Evolutionary conservation across 1,140 invertebrate species (phyloP).

Genomic region (Drosophila kepulauana): DNA sequence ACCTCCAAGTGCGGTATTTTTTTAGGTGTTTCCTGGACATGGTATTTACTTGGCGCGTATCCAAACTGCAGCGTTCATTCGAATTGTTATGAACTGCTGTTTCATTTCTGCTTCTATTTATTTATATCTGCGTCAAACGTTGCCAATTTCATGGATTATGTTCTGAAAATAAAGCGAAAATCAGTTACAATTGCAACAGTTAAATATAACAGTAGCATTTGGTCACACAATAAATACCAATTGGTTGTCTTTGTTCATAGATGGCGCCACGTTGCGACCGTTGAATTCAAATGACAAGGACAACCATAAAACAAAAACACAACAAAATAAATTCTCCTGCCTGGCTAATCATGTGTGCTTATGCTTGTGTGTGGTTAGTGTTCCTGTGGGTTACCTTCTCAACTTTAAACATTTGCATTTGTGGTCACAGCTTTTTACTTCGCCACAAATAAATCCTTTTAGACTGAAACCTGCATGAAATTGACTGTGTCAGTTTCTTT

Average conservation of each 20-base stretch:
- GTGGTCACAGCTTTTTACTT: conserved; percentile 45
- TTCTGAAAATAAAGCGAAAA: background rate
- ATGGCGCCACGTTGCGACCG: conserved; percentile 37
- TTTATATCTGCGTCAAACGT: background rate
- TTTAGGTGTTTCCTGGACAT: conserved; percentile 1
- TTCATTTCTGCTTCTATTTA: background rate
- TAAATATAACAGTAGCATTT: background rate
- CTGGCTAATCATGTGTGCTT: background rate
- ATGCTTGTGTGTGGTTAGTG: conserved; percentile 26
- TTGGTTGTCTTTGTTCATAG: background rate
- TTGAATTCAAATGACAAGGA: conserved; percentile 21
- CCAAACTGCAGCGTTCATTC: background rate
- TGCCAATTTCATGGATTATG: background rate
- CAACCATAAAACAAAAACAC: background rate
- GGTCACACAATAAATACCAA: conserved; percentile 27
- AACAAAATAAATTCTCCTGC: background rate
- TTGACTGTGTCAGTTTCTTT: conserved; percentile 1
- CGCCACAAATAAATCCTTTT: conserved; percentile 61
- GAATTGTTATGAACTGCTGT: too few relatives aligned
- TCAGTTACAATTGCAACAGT: background rate
- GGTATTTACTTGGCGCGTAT: conserved; percentile 13
- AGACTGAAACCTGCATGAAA: conserved; percentile 12
- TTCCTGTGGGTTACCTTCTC: background rate
- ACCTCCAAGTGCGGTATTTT: conserved; percentile 18
- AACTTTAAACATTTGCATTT: conserved; percentile 70